Evolutionary conservation across 2,888 invertebrate species (phyloP).

Genomic region (Julus scandinavius): DNA sequence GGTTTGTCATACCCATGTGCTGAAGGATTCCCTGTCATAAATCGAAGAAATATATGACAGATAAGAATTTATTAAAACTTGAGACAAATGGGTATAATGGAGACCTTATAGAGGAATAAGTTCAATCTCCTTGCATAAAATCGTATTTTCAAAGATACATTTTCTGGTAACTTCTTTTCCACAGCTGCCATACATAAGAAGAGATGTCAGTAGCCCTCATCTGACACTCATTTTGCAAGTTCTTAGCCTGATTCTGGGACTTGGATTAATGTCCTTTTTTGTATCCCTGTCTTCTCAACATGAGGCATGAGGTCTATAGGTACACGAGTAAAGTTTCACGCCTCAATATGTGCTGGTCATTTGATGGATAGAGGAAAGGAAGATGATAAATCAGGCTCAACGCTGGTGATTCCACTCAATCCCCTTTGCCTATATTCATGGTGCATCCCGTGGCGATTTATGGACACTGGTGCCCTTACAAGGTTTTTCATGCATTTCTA

Average conservation of each 20-base stretch:
- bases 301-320: conserved; percentile 6
- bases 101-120: no score
- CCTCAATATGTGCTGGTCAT: conserved; percentile 37
- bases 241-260: neutral
- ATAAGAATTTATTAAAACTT: no score
- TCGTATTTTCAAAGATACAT: neutral
- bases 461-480: neutral
- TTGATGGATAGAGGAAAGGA: conserved; percentile 34
- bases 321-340: conserved; percentile 20
- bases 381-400: conserved; percentile 31
- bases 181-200: neutral
- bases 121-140: neutral
- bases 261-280: neutral
- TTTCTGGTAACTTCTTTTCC: neutral
- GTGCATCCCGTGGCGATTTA: conserved; percentile 10
- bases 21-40: no score
- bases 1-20: no score
- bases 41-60: no score
- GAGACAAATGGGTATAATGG: no score
- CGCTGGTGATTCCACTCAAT: neutral
- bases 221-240: neutral
- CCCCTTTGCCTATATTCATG: neutral
- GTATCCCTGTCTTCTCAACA: neutral
- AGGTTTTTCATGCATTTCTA: neutral
- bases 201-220: neutral